A percentile compares a stretch with the other conserved stretches of the same genome.
phyloP scores from a whole-genome alignment of 1,140 invertebrate genomes.

The Metaphire vulgaris region DNA sequence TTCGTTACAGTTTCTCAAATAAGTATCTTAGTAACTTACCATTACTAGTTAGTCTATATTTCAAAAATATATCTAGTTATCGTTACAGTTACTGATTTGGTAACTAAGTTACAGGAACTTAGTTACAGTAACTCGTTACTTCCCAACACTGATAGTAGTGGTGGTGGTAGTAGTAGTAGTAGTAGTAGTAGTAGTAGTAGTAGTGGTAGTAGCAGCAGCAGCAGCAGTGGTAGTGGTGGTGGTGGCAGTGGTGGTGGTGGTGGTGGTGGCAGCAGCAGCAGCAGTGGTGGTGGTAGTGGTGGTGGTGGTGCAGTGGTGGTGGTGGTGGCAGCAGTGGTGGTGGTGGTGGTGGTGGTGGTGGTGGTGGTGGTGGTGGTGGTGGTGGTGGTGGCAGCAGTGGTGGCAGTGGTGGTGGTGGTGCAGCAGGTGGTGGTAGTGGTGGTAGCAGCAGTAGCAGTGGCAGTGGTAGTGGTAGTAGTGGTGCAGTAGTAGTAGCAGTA shows the following conservation, averaged over 20 bases:
- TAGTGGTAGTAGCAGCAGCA: not conserved
- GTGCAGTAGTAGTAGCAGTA: too few relatives aligned
- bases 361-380: not conserved
- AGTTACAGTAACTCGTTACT: too few relatives aligned
- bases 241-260: not conserved
- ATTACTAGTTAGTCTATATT: too few relatives aligned
- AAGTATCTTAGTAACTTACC: too few relatives aligned
- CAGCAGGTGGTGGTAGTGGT: not conserved
- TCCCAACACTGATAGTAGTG: not conserved
- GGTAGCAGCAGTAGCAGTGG: not conserved
- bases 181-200: not conserved
- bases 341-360: not conserved
- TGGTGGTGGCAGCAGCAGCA: not conserved
- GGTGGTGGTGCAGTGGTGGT: not conserved
- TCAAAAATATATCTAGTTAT: too few relatives aligned
- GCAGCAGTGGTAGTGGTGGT: not conserved
- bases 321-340: not conserved
- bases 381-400: not conserved
- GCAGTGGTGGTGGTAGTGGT: not conserved
- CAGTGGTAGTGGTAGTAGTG: not conserved
- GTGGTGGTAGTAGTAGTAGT: not conserved
- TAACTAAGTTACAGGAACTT: too few relatives aligned
- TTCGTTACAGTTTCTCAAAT: too few relatives aligned
- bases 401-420: not conserved
- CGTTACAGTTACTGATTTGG: too few relatives aligned